Evolutionary conservation across 2,113 vertebrate species (phyloP).

Genomic region (Phoxinus phoxinus): DNA sequence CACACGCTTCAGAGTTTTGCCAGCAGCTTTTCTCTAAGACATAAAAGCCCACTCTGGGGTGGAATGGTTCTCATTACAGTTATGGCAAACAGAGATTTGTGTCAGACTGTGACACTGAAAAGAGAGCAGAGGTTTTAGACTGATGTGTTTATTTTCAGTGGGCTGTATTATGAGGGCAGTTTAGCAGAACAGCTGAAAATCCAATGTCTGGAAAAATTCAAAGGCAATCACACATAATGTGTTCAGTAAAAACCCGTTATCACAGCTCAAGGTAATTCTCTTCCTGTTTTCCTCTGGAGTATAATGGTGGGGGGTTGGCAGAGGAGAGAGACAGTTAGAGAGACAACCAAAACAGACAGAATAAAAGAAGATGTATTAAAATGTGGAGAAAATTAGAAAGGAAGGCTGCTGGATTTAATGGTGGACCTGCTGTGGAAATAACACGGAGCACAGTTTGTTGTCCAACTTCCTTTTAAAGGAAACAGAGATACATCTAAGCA

Average conservation of each 20-base stretch:
- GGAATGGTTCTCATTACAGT: conserved; percentile 32
- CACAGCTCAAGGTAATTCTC: conserved; percentile 75
- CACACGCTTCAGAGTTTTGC: neutral
- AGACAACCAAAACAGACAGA: conserved; percentile 19
- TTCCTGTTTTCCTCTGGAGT: conserved; percentile 76
- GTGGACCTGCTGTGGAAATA: conserved; percentile 20
- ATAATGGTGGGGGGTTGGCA: conserved; percentile 18
- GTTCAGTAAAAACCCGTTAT: conserved; percentile 69
- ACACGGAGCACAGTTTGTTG: conserved; percentile 6
- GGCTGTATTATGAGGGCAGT: conserved; percentile 64
- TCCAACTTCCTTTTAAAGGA: neutral
- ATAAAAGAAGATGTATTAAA: conserved; percentile 15
- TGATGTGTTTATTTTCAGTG: conserved; percentile 67
- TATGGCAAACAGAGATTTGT: conserved; percentile 23
- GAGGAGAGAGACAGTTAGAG: neutral
- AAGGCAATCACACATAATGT: conserved; percentile 67
- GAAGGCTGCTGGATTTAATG: conserved; percentile 22
- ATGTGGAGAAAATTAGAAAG: conserved; percentile 11
- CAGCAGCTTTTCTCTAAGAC: neutral
- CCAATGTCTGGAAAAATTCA: conserved; percentile 56
- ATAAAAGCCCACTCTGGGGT: conserved; percentile 5
- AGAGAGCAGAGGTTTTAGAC: conserved; percentile 58
- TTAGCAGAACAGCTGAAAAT: conserved; percentile 62
- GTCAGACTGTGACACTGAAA: conserved; percentile 53
- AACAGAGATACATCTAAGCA: neutral